These are phyloP conservation scores for Hydrochoerus hydrochaeris DNA, from an alignment of 2,113 vertebrate species.

Conservation along the genomic window DNA sequence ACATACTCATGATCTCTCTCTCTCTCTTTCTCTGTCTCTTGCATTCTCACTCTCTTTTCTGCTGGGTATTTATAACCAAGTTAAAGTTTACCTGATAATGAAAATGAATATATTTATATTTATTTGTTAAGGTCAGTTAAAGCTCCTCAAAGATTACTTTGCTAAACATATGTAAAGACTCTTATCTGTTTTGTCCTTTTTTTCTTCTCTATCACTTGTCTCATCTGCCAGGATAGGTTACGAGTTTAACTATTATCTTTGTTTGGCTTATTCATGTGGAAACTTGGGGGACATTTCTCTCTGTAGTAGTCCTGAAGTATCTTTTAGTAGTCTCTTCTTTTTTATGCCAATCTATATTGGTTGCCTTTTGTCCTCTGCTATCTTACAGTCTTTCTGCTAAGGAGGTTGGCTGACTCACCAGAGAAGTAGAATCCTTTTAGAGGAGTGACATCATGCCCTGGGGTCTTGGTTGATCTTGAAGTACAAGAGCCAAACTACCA, in stretches of 20 bases:
- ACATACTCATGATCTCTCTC: not conserved
- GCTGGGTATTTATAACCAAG: not conserved
- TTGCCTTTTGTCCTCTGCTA: not conserved
- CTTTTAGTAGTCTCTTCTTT: not conserved
- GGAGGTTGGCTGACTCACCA: not conserved
- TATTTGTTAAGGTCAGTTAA: not conserved
- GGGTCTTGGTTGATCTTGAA: not conserved
- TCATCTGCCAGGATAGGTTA: not conserved
- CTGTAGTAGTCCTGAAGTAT: not conserved
- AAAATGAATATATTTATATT: not conserved
- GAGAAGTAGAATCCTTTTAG: not conserved
- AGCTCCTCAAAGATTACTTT: not conserved
- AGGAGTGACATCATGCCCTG: not conserved
- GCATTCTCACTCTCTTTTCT: not conserved
- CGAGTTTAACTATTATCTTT: not conserved
- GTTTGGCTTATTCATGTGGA: not conserved
- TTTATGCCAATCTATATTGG: not conserved
- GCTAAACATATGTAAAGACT: not conserved
- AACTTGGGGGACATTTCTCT: not conserved
- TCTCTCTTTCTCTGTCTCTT: not conserved
- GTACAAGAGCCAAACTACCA: not conserved
- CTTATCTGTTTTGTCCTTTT: too few relatives aligned
- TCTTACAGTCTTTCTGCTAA: not conserved
- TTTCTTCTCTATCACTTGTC: not conserved
- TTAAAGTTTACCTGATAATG: not conserved